Conservation (phyloP, 2,888 invertebrate species). For the Ligdia adustata region DNA sequence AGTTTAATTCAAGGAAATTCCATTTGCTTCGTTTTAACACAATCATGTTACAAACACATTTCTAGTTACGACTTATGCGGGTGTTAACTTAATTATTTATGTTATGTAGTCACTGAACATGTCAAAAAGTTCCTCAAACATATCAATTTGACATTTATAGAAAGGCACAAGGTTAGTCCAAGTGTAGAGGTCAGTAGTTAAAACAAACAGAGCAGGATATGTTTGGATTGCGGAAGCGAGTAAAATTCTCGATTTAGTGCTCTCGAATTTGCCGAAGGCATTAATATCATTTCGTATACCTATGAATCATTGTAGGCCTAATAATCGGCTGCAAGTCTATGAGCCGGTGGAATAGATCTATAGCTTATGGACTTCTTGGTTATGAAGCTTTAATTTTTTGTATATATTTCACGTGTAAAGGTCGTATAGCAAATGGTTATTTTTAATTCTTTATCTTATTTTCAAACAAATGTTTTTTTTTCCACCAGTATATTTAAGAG, state of each 20-base stretch:
- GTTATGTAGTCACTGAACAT: background rate
- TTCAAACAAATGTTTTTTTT: too few relatives aligned
- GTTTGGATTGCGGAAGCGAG: conserved; percentile 21
- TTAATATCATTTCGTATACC: conserved; percentile 17
- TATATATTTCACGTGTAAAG: too few relatives aligned
- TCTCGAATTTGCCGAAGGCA: conserved; percentile 18
- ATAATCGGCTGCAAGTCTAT: conserved; percentile 1
- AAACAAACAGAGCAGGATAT: conserved; percentile 22
- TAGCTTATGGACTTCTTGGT: conserved; percentile 1
- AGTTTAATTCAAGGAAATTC: conserved; percentile 5
- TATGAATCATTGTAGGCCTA: conserved; percentile 22
- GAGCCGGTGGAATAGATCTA: too few relatives aligned
- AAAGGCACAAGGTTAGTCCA: conserved; percentile 17
- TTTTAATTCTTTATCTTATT: too few relatives aligned
- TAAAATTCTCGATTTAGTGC: conserved; percentile 21
- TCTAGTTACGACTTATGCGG: background rate
- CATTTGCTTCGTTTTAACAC: conserved; percentile 2
- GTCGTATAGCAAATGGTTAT: too few relatives aligned
- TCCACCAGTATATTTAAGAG: too few relatives aligned
- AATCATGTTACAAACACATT: conserved; percentile 1
- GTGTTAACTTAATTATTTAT: background rate
- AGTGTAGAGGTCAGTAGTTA: conserved; percentile 7
- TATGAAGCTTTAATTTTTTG: too few relatives aligned
- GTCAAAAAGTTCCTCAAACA: conserved; percentile 14
- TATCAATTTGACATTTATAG: conserved; percentile 16